These are phyloP conservation scores for Platyscapa corneri DNA, from an alignment of 1,140 invertebrate species.

Conservation along the genomic window DNA sequence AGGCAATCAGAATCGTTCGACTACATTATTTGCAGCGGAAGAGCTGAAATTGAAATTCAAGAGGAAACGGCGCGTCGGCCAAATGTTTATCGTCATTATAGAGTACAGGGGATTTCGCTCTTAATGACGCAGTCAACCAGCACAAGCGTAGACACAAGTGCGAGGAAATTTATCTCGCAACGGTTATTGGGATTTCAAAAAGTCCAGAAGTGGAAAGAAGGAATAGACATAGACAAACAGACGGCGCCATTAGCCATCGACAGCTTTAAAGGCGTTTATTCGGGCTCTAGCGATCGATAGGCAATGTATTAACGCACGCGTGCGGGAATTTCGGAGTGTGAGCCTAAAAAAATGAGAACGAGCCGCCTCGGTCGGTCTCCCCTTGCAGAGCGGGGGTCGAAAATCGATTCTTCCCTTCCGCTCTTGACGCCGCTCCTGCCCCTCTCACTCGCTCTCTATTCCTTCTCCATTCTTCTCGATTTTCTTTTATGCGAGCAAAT, in stretches of 20 bases:
- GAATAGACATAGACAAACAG: neutral
- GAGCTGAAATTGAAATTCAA: neutral
- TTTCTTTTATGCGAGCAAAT: neutral
- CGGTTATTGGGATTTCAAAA: neutral
- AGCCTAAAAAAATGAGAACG: constrained; percentile 15
- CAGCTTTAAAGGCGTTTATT: constrained; percentile 14
- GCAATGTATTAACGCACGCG: constrained; percentile 28
- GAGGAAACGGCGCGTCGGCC: neutral
- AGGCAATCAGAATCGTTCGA: neutral
- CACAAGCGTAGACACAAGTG: too few species aligned
- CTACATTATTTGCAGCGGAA: neutral
- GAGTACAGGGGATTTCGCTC: too few species aligned
- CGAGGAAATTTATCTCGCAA: neutral
- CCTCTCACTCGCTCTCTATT: neutral
- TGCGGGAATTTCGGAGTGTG: constrained; percentile 20
- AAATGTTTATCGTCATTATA: neutral
- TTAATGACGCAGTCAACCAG: too few species aligned
- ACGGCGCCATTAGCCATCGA: neutral
- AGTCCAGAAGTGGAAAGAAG: neutral
- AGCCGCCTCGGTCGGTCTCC: too few species aligned
- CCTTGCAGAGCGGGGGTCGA: neutral
- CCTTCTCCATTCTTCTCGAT: constrained; percentile 1
- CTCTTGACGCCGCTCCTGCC: constrained; percentile 17
- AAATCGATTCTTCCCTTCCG: constrained; percentile 48
- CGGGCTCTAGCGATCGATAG: constrained; percentile 3